Percentiles rank a stretch among this genome's conserved stretches.
These are phyloP conservation scores for Ladona fulva DNA, from an alignment of 1,140 invertebrate genomes.

Conservation along the genomic window DNA sequence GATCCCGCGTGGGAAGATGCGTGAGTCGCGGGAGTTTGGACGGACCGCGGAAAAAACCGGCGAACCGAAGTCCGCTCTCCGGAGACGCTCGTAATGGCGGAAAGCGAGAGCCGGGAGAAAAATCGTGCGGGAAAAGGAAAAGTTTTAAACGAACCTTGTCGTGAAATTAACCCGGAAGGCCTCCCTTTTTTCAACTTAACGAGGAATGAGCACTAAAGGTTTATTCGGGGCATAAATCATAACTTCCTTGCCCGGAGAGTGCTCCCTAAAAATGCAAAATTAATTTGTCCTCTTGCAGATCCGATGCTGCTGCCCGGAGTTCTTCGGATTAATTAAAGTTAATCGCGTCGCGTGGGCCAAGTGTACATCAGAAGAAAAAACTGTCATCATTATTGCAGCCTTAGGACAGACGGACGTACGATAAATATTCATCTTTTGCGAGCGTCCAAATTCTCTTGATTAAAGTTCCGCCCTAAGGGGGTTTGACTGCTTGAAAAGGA, in stretches of 20 bases:
- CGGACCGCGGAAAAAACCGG: too few relatives aligned
- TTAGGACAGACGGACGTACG: background rate
- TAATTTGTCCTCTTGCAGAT: background rate
- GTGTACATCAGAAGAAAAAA: background rate
- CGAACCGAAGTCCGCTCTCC: too few relatives aligned
- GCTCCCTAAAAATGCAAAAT: background rate
- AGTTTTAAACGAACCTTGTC: too few relatives aligned
- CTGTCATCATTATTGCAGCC: constrained; percentile 3
- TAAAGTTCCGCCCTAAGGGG: background rate
- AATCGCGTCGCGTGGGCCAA: background rate
- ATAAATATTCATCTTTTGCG: background rate
- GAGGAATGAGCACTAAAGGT: background rate
- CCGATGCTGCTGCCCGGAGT: background rate
- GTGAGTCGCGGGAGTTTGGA: too few relatives aligned
- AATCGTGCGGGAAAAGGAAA: too few relatives aligned
- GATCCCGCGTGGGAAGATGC: too few relatives aligned
- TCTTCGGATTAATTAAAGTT: background rate
- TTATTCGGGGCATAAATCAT: constrained; percentile 7
- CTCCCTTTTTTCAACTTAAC: background rate
- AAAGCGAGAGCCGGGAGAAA: too few relatives aligned
- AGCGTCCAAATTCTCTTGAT: background rate
- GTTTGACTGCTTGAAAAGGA: background rate
- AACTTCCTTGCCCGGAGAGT: background rate
- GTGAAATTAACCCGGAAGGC: too few relatives aligned
- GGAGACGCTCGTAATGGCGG: too few relatives aligned